These are phyloP conservation scores for Scolopax bukidnonensis DNA, from an alignment of 2,797 vertebrate genomes.

Conservation along the genomic window DNA sequence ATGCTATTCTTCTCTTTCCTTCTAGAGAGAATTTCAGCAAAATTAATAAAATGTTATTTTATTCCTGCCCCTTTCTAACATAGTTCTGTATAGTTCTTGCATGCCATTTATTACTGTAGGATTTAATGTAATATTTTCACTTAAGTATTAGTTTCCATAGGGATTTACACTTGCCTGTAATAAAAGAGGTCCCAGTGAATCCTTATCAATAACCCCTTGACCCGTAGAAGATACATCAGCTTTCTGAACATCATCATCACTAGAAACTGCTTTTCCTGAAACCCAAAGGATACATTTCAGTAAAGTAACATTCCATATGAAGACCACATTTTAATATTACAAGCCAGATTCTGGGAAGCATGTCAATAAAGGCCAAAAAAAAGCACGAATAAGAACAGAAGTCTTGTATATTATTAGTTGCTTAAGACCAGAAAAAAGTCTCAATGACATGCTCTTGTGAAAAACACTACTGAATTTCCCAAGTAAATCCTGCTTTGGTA, in stretches of 20 bases:
- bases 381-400: neutral
- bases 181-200: constrained; percentile 94
- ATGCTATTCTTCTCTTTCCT: neutral
- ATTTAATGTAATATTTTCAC: neutral
- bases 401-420: neutral
- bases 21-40: neutral
- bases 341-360: neutral
- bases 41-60: neutral
- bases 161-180: constrained; percentile 88
- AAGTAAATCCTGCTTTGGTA: neutral
- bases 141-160: neutral
- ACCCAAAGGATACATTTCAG: constrained; percentile 13
- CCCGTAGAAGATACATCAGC: constrained; percentile 98
- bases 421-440: neutral
- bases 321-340: neutral
- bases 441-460: neutral
- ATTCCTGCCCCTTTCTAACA: neutral
- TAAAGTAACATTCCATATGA: neutral
- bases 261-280: constrained; percentile 91
- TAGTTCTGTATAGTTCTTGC: neutral
- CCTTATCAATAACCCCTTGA: constrained; percentile 98
- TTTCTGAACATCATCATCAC: constrained; percentile 97
- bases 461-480: neutral
- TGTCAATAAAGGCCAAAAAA: neutral
- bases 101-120: neutral